Base-by-base conservation (phyloP, 2,797 vertebrate species). In the Schizopygopsis pylzovi region DNA sequence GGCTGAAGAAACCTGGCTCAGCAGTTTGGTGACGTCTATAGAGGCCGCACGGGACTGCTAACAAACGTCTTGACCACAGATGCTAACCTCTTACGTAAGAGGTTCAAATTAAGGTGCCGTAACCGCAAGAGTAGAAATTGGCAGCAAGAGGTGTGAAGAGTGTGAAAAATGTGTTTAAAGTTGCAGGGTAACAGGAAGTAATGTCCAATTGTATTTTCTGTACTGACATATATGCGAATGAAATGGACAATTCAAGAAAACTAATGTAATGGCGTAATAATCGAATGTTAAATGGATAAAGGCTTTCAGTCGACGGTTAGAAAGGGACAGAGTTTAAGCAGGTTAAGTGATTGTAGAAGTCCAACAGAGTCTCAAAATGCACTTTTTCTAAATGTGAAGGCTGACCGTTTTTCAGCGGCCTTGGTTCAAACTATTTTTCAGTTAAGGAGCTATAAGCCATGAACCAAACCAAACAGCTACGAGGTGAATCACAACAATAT, bases 1-100 rank as follows among this genome's bases (percentile, higher is more conserved):
- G 70, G 49, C 49, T 45, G 25, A 54, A 56, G 45, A 87, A 79
- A 79, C 71, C 12, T 28, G 43, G 78, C 71, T 83, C 86, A 86
- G 81, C 65, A 54, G 41, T 79, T 89, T 77, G 22, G 37, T 12
- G 75, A 82, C 18, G 54, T 45, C 52, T 63, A 78, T 80, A 52
- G 83, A 83, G 25, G 25, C 49, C 1, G 3, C 61, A 83, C 0
- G 22, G 54, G n/a, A 49, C 37, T 16, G 56, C 54, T 82, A 54
- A 41, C 45, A 84, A 78, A 68, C 15, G 47, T 39, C 6, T 41
- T 39, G 59, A 67, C 15, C 13, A 77, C 8, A 67, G 22, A 77
- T 25, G 10, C 6, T 13, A 28, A 47, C 22, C 33, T 18, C 33
- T 76, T n/a, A 77, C 9, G 16, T 8, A 0, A 2, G 59, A 65